Evolutionary conservation across 1,140 invertebrate species (phyloP).

Genomic region (Lanistes nyassanus): DNA sequence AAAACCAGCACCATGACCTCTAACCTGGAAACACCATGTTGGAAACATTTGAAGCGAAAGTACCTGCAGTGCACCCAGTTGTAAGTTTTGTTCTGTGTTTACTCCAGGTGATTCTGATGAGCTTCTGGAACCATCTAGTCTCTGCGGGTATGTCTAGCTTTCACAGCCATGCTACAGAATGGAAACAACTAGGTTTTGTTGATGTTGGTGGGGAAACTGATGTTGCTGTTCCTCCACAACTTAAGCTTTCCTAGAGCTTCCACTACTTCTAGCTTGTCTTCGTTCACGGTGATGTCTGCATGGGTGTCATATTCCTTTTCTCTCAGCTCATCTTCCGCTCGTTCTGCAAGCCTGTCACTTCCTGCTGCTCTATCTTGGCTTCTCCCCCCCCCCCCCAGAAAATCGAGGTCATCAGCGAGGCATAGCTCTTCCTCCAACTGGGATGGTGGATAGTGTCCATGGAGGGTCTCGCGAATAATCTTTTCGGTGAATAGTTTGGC

Average conservation of each 20-base stretch:
- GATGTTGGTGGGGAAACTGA: too few species aligned
- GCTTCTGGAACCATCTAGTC: background rate
- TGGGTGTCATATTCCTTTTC: background rate
- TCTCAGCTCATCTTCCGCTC: background rate
- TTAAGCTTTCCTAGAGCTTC: background rate
- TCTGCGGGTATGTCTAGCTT: constrained; percentile 3
- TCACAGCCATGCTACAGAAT: too few species aligned
- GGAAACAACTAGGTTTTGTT: too few species aligned
- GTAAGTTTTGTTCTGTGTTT: background rate
- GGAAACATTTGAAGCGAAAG: too few species aligned
- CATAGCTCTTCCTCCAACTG: constrained; percentile 1
- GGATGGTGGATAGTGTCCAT: too few species aligned
- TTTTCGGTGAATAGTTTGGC: too few species aligned
- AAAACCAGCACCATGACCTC: too few species aligned
- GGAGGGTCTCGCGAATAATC: too few species aligned
- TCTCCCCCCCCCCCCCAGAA: constrained; percentile 9
- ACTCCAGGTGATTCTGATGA: background rate
- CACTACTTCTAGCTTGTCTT: background rate
- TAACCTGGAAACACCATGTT: too few species aligned
- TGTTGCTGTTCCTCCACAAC: too few species aligned
- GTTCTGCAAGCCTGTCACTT: background rate
- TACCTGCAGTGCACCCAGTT: background rate
- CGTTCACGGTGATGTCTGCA: too few species aligned
- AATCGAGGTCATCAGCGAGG: background rate
- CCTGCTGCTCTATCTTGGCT: background rate